A percentile compares a stretch with the other conserved stretches of the same genome.
These are phyloP conservation scores for Callipepla squamata DNA, from an alignment of 2,113 vertebrate species.

Conservation along the genomic window DNA sequence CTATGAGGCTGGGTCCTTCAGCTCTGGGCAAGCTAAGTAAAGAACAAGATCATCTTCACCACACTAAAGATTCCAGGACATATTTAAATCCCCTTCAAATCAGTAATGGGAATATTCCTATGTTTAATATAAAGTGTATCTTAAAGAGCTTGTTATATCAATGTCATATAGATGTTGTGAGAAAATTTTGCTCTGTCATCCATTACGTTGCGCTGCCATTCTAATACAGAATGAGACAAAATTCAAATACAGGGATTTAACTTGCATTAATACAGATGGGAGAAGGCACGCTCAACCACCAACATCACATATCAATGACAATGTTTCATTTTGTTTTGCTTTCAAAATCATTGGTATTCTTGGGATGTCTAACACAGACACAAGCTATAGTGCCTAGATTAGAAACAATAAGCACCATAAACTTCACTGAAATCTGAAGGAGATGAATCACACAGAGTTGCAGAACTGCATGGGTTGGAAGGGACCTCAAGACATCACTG, in stretches of 20 bases:
- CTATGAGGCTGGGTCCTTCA: not conserved
- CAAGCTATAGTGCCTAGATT: not conserved
- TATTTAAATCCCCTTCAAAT: not conserved
- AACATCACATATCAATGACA: conserved; percentile 13
- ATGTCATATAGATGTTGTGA: not conserved
- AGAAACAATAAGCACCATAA: not conserved
- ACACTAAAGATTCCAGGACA: not conserved
- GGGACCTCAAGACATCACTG: no score
- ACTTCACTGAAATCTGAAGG: not conserved
- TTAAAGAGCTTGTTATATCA: not conserved
- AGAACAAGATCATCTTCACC: not conserved
- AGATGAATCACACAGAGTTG: not conserved
- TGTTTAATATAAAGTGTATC: not conserved
- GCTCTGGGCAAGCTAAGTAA: not conserved
- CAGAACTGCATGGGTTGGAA: no score
- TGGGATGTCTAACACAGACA: not conserved
- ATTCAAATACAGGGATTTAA: not conserved
- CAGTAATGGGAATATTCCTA: not conserved
- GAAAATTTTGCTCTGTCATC: not conserved
- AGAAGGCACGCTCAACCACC: not conserved
- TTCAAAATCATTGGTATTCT: not conserved
- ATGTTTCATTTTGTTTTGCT: not conserved
- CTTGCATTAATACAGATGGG: not conserved
- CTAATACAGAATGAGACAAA: not conserved
- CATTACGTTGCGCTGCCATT: not conserved